A percentile compares a stretch with the other conserved stretches of the same genome.
These are phyloP conservation scores for Ostrea denselamellosa DNA, from an alignment of 1,140 invertebrate genomes.

Conservation along the genomic window DNA sequence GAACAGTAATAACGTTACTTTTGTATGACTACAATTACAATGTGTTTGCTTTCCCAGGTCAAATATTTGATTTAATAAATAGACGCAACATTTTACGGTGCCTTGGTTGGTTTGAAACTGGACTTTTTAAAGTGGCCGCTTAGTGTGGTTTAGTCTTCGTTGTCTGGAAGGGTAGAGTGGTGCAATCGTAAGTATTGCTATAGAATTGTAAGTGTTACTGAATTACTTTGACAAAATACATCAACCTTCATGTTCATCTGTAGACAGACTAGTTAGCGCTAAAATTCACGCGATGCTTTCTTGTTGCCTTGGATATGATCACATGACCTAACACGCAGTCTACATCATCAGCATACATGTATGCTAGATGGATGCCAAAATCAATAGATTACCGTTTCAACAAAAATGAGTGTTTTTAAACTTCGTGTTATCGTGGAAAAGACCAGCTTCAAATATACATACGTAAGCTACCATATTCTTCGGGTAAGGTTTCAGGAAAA, in stretches of 20 bases:
- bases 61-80: conserved; percentile 39
- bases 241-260: no score
- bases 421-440: not conserved
- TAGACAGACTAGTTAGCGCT: not conserved
- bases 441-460: not conserved
- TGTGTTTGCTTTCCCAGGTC: conserved; percentile 23
- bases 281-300: conserved; percentile 3
- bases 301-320: conserved; percentile 25
- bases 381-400: not conserved
- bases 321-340: not conserved
- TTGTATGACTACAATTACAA: not conserved
- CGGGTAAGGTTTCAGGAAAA: no score
- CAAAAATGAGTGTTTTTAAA: not conserved
- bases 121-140: not conserved
- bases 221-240: no score
- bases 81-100: conserved; percentile 5
- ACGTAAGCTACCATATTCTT: no score
- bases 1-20: no score
- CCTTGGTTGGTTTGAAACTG: not conserved
- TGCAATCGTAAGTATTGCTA: no score
- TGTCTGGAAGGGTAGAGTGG: no score
- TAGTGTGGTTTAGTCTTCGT: no score
- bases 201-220: no score
- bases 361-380: not conserved
- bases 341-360: conserved; percentile 1